Base-by-base conservation (phyloP, 1,140 invertebrate species). In the Saxidomus purpurata region DNA sequence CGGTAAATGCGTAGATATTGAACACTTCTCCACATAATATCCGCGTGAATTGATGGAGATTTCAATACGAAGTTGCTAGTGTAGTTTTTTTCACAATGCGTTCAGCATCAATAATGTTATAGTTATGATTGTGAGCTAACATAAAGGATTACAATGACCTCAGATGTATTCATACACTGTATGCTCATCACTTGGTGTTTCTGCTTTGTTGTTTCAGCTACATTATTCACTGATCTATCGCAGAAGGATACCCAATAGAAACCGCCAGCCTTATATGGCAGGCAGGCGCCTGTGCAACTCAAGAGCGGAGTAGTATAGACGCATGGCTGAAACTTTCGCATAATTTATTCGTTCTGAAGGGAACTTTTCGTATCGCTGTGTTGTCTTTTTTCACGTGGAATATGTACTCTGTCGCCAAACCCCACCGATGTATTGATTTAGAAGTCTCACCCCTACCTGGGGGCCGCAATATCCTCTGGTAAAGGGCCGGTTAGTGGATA, bases 311-410 rank as follows among this genome's bases (percentile, higher is more conserved):
- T 43, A 28, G 67, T 36, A 81, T 59, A 40, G 63, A 40, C 71
- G 79, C 71, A 40, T 83, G 69, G 61, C 34, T 83, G 71, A 82
- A 38, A 28, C 34, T 88, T 84, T 84, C 85, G 86, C 81, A 88
- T 89, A 89, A 89, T 89, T 89, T 89, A 89, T 89, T 89, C 87
- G 87, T 81, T 83, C 87, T 89, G 87, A 74, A 89, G 87, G 59
- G 38, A 59, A 67, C 55, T 40, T 89, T 89, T 89, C 86, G 85
- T 84, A 79, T 76, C 43, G 59, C 47, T 63, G 22, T 84, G 47
- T 40, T 87, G 38, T 88, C 71, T 77, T 63, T 76, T 90, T 88
- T 80, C 59, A 55, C 47, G 36, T 80, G 81, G 80, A 79, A 76
- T 86, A 82, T 84, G 31, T 74, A 79, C 76, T 79, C 76, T 79